Base-by-base conservation (phyloP, 2,888 invertebrate genomes). In the Dryobotodes eremita region DNA sequence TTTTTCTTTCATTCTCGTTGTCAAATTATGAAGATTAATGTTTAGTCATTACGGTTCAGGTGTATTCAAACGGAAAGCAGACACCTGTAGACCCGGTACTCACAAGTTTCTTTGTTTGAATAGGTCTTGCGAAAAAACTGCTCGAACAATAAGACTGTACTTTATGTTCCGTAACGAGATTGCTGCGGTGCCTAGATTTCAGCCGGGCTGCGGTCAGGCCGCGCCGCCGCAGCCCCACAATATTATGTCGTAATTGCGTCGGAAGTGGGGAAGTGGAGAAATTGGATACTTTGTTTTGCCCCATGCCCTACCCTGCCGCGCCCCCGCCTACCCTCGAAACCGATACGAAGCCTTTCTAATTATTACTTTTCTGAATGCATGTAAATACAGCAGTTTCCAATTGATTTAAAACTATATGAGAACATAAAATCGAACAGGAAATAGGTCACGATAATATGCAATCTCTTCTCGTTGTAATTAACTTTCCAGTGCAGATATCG, bases 251-350 rank as follows among this genome's bases (percentile, higher is more conserved):
- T 96, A 95, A 96, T 96, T 95, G 94, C 95, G 92, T 95, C 95
- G 95, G 95, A 96, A 95, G 94, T 95, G 95, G 95, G 95, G 95
- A 94, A 94, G 93, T 94, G 93, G 93, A 93, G 95, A 94, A 95
- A 96, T 95, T 95, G 92, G 95, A 95, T 95, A 95, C 95, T 95
- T 95, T 94, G 95, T 95, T 83, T 95, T 94, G 91, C 88, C 90
- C 91, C 92, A 89, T 91, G 92, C 92, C 93, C 90, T 90, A 90
- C 90, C 84, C 86, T 80, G 83, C 85, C 77, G 84, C 85, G 88
- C 83, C 86, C 88, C 69, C 62, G 87, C 89, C 88, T 85, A 89
- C 90, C 90, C 88, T 89, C 86, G 89, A 90, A 90, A 89, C 88
- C 88, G 88, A 86, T 86, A 79, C 89, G 95, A 95, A 96, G 94